Conservation (phyloP, 2,797 vertebrate genomes). For the Thalassophryne amazonica region DNA sequence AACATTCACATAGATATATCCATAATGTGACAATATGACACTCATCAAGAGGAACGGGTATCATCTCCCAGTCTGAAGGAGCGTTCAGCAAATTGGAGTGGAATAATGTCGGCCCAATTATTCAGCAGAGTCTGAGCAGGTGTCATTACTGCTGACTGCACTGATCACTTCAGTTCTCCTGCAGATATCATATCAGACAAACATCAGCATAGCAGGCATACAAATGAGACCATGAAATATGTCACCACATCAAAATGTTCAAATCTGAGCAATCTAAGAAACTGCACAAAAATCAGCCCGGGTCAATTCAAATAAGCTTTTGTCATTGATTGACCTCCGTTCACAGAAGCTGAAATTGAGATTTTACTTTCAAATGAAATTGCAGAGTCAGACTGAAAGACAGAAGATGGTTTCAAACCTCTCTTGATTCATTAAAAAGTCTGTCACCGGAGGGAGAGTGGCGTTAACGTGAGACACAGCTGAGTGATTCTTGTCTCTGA, state of each 20-base stretch:
- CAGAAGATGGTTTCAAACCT: conserved; percentile 41
- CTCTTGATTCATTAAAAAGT: conserved; percentile 62
- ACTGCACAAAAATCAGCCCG: background rate
- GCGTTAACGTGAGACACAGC: conserved; percentile 50
- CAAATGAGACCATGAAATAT: conserved; percentile 55
- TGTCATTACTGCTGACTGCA: conserved; percentile 40
- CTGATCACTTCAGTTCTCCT: conserved; percentile 45
- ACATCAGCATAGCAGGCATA: conserved; percentile 34
- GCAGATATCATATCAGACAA: conserved; percentile 61
- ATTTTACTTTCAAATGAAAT: conserved; percentile 56
- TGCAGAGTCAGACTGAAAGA: conserved; percentile 21
- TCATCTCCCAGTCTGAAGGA: conserved; percentile 35
- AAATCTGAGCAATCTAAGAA: conserved; percentile 10
- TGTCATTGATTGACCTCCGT: conserved; percentile 44
- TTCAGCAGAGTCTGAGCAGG: conserved; percentile 38
- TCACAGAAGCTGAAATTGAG: background rate
- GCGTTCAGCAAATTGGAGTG: conserved; percentile 39
- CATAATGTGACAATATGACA: conserved; percentile 4
- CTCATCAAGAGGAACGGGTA: conserved; percentile 23
- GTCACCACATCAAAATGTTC: conserved; percentile 28
- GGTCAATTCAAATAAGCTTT: conserved; percentile 52
- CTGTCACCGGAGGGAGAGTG: conserved; percentile 34
- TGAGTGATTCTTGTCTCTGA: conserved; percentile 67
- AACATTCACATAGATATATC: conserved; percentile 7
- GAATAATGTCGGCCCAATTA: conserved; percentile 48